These are phyloP conservation scores for Lasioglossum morio DNA, from an alignment of 2,888 invertebrate species.

Conservation along the genomic window DNA sequence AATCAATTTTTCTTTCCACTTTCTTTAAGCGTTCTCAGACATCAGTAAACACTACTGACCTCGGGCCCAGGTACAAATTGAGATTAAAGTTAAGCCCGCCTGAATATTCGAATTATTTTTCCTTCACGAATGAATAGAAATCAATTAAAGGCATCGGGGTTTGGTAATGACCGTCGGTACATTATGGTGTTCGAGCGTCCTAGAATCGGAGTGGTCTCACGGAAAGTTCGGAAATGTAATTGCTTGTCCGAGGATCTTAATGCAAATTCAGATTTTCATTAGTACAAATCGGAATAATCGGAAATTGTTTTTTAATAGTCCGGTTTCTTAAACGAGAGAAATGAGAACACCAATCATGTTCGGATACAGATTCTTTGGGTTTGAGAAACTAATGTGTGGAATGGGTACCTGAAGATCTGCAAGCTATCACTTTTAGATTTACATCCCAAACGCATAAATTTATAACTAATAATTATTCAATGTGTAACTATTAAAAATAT, in stretches of 20 bases:
- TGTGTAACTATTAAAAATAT: too few species aligned
- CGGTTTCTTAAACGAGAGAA: neutral
- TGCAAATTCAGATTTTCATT: neutral
- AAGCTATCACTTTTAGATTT: neutral
- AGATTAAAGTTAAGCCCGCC: slow-evolving; percentile 70
- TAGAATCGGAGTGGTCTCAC: neutral
- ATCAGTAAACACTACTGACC: slow-evolving; percentile 67
- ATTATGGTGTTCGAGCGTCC: neutral
- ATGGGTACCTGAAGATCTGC: neutral
- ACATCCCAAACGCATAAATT: too few species aligned
- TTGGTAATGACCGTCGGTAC: slow-evolving; percentile 12
- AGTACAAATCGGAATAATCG: neutral
- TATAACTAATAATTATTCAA: neutral
- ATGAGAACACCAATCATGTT: neutral
- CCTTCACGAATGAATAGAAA: slow-evolving; percentile 42
- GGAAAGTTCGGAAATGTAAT: slow-evolving; percentile 4
- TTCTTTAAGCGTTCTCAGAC: neutral
- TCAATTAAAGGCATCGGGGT: slow-evolving; percentile 36
- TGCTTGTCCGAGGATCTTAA: neutral
- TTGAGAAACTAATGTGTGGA: neutral
- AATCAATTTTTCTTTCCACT: too few species aligned
- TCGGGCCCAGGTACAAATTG: slow-evolving; percentile 72
- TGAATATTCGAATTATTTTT: slow-evolving; percentile 62
- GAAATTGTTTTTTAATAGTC: neutral
- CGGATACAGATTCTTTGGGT: neutral